Evolutionary conservation across 2,888 invertebrate species (phyloP).

Genomic region (Hydraecia micacea): DNA sequence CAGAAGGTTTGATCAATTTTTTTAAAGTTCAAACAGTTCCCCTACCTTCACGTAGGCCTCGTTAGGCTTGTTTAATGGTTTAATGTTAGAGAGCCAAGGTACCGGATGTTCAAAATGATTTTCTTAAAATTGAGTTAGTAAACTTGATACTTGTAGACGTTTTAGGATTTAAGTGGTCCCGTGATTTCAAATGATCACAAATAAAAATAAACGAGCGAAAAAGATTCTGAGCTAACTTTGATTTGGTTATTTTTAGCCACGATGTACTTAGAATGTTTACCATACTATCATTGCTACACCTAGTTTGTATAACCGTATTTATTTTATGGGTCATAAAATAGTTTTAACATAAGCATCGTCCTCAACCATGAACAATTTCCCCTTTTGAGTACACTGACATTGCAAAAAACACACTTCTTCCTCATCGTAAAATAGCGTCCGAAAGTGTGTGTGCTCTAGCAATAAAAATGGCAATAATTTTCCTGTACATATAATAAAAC

Average conservation of each 20-base stretch:
- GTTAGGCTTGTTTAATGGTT: conserved; percentile 38
- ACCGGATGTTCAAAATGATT: conserved; percentile 35
- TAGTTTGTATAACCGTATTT: conserved; percentile 31
- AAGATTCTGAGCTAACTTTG: neutral
- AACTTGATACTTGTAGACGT: conserved; percentile 1
- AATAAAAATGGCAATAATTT: conserved; percentile 83
- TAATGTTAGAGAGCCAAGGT: conserved; percentile 11
- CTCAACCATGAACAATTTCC: conserved; percentile 55
- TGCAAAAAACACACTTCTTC: conserved; percentile 55
- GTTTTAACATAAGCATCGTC: conserved; percentile 37
- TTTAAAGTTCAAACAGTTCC: conserved; percentile 28
- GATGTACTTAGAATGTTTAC: neutral
- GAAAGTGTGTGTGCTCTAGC: conserved; percentile 74
- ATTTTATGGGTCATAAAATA: conserved; percentile 47
- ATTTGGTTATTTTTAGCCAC: neutral
- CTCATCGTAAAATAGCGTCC: conserved; percentile 68
- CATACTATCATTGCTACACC: neutral
- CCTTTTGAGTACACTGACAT: conserved; percentile 35
- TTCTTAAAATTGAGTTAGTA: conserved; percentile 11
- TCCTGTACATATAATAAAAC: conserved; percentile 76
- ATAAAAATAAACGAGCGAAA: neutral
- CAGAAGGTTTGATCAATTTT: conserved; percentile 52
- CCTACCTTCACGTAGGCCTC: conserved; percentile 20
- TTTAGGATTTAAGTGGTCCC: neutral
- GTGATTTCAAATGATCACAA: conserved; percentile 9